A percentile compares a stretch with the other conserved stretches of the same genome.
phyloP scores from a whole-genome alignment of 2,888 invertebrate genomes.

The Scaptomyza tumidula region DNA sequence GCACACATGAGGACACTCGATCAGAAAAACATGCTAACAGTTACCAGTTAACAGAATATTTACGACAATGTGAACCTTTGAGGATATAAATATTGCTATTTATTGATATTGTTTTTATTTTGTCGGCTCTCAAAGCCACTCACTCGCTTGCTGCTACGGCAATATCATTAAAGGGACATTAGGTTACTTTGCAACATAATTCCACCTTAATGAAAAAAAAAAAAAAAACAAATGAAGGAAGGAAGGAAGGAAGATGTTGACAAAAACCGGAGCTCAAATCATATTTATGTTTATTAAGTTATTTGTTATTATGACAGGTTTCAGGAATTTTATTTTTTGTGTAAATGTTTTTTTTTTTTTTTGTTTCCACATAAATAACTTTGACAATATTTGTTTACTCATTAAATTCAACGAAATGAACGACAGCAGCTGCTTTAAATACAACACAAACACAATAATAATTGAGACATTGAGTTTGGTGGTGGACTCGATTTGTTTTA shows the following conservation, averaged over 20 bases:
- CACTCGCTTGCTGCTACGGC: neutral
- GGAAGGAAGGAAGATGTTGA: neutral
- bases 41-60: slow-evolving; percentile 3
- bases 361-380: neutral
- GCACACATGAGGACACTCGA: neutral
- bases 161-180: slow-evolving; percentile 1
- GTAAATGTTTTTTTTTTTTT: neutral
- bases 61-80: neutral
- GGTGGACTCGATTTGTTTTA: neutral
- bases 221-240: neutral
- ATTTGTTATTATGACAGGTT: neutral
- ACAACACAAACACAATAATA: neutral
- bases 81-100: neutral
- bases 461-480: neutral
- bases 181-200: neutral
- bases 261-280: neutral
- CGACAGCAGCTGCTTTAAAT: neutral
- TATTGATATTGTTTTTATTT: neutral
- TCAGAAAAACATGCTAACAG: slow-evolving; percentile 1
- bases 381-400: no score
- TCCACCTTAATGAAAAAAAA: neutral
- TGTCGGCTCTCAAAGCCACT: neutral
- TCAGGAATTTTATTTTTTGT: no score
- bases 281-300: neutral
- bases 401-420: neutral